A percentile compares a stretch with the other conserved stretches of the same genome.
phyloP scores from a whole-genome alignment of 2,797 vertebrate genomes.

The Tamandua tetradactyla region DNA sequence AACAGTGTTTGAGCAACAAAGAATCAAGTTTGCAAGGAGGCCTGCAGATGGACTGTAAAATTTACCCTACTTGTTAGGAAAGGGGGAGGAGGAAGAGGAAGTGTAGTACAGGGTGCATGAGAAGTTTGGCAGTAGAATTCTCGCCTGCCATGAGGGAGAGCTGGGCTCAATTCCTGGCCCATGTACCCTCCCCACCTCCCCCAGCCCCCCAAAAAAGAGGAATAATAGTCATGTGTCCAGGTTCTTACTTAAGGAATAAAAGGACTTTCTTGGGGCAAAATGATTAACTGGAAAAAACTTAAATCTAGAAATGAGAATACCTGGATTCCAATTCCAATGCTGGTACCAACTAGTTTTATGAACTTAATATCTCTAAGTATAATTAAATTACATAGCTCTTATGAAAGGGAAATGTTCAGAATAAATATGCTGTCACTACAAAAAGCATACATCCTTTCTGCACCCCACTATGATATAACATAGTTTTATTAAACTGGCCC shows the following conservation, averaged over 20 bases:
- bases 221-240: rapidly evolving
- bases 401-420: too few relatives aligned
- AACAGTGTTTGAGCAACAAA: not conserved
- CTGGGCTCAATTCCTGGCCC: too few relatives aligned
- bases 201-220: too few relatives aligned
- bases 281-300: not conserved
- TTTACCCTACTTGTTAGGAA: not conserved
- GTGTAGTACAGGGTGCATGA: too few relatives aligned
- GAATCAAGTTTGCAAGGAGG: not conserved
- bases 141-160: too few relatives aligned
- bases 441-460: not conserved
- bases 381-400: not conserved
- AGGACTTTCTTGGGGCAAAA: not conserved
- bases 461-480: not conserved
- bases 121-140: too few relatives aligned
- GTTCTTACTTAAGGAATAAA: not conserved
- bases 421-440: not conserved
- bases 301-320: not conserved
- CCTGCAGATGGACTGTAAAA: not conserved
- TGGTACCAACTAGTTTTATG: not conserved
- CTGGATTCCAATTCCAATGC: not conserved
- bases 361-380: not conserved
- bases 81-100: not conserved
- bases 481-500: conserved; percentile 17
- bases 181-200: too few relatives aligned